These are phyloP conservation scores for Pristionchus entomophagus DNA, from an alignment of 2,888 invertebrate species.

Conservation along the genomic window DNA sequence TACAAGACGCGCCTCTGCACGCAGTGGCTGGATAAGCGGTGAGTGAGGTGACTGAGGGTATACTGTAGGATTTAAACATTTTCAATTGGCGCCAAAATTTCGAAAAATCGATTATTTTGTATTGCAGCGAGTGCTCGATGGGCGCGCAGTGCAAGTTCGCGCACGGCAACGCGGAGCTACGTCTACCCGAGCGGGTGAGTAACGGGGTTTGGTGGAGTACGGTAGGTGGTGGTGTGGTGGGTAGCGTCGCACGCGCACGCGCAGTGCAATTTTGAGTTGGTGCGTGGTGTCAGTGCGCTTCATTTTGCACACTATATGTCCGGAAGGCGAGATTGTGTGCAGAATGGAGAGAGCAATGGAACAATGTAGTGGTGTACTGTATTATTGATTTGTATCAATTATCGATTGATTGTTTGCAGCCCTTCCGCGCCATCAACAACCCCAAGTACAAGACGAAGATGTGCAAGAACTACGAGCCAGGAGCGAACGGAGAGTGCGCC, in stretches of 20 bases:
- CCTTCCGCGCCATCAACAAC: constrained; percentile 56
- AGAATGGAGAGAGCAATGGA: no score
- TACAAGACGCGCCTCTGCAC: constrained; percentile 62
- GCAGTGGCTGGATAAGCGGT: constrained; percentile 44
- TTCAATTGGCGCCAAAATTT: constrained; percentile 10
- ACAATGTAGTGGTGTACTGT: no score
- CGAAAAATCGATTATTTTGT: background rate
- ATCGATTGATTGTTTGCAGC: no score
- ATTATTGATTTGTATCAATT: no score
- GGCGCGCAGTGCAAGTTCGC: constrained; percentile 60
- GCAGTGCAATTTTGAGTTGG: no score
- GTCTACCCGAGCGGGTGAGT: constrained; percentile 52
- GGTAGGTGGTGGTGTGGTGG: background rate
- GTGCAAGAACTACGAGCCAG: constrained; percentile 62
- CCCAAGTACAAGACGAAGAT: constrained; percentile 62
- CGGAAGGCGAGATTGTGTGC: no score
- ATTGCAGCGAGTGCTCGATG: constrained; percentile 54
- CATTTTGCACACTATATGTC: no score
- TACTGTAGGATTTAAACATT: background rate
- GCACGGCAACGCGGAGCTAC: constrained; percentile 59
- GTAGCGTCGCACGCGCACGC: no score
- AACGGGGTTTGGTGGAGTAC: background rate
- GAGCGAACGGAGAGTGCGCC: constrained; percentile 57
- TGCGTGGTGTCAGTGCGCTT: no score
- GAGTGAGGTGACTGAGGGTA: no score